Percentiles rank a stretch among this genome's conserved stretches.
These are phyloP conservation scores for Motacilla tschutschensis DNA, from an alignment of 2,113 vertebrate species.

Conservation along the genomic window DNA sequence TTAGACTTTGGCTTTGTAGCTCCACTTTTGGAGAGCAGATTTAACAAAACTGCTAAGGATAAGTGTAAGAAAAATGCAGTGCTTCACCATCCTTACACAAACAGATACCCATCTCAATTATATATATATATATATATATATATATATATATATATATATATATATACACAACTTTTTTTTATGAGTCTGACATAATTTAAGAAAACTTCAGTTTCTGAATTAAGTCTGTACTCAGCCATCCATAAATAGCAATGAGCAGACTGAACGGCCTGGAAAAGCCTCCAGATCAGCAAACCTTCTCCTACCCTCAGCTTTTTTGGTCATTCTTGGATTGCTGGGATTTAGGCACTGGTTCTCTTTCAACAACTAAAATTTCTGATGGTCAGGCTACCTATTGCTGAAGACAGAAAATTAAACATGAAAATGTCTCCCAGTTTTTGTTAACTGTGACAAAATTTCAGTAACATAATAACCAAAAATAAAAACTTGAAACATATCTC, in stretches of 20 bases:
- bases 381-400: background rate
- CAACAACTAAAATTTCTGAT: background rate
- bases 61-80: background rate
- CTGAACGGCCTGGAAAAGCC: background rate
- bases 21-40: background rate
- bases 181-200: background rate
- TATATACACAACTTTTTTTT: background rate
- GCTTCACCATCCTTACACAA: background rate
- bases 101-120: background rate
- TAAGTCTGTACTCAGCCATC: background rate
- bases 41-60: background rate
- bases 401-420: background rate
- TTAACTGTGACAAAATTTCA: background rate
- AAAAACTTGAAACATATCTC: background rate
- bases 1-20: background rate
- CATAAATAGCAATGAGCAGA: background rate
- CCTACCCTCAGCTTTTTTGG: background rate
- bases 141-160: too few relatives aligned
- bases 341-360: background rate
- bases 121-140: background rate
- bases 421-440: background rate
- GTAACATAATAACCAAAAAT: background rate
- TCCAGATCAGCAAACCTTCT: background rate
- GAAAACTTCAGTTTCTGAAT: background rate
- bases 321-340: background rate